Percentiles rank a stretch among this genome's conserved stretches.
Evolutionary conservation across 2,113 vertebrate species (phyloP).

Genomic region (human (Homo sapiens)): GRCh38 chr9:33767001-33767500

Average conservation of each 20-base stretch:
- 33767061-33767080: not conserved
- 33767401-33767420: not conserved
- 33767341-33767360: not conserved
- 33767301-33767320: too few relatives aligned
- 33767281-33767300: too few relatives aligned
- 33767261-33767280: too few relatives aligned
- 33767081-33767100: not conserved
- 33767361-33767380: not conserved
- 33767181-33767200: too few relatives aligned
- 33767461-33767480: not conserved
- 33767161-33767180: too few relatives aligned
- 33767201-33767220: too few relatives aligned
- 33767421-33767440: not conserved
- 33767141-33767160: not conserved
- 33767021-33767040: not conserved
- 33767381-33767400: not conserved
- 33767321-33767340: not conserved
- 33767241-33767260: too few relatives aligned
- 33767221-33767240: too few relatives aligned
- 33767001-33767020: not conserved
- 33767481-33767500: not conserved
- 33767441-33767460: not conserved
- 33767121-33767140: not conserved
- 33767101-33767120: not conserved
- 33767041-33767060: not conserved